Conservation (phyloP, 2,888 invertebrate genomes). For the Andrena trimmerana region DNA sequence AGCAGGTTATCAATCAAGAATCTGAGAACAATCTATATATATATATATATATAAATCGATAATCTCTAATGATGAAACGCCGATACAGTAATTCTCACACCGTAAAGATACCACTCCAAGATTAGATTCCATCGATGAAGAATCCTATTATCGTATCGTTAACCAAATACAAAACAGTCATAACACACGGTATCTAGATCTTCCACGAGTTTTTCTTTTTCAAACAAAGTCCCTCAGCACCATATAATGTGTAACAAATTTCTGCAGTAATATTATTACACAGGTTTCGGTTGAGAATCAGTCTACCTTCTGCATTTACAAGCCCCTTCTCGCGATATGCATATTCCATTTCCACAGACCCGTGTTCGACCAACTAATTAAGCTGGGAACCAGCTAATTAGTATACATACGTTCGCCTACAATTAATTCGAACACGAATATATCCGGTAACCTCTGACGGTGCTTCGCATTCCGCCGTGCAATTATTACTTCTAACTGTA, state of each 20-base stretch:
- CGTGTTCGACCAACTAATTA: constrained; percentile 31
- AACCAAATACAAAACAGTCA: background rate
- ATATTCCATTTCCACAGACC: constrained; percentile 22
- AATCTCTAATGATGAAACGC: background rate
- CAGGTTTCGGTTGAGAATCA: background rate
- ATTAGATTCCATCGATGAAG: background rate
- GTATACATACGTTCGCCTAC: background rate
- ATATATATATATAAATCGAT: background rate
- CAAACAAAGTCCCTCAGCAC: background rate
- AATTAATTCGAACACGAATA: constrained; percentile 24
- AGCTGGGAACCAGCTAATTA: constrained; percentile 36
- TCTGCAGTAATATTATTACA: background rate
- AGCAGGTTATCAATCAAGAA: no score
- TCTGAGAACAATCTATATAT: no score
- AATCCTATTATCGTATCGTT: background rate
- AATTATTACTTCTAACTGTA: constrained; percentile 6
- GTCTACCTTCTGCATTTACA: background rate
- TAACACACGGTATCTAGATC: background rate
- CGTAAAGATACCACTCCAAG: background rate
- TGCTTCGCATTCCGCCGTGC: background rate
- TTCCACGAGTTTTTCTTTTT: background rate
- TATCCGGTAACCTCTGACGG: background rate
- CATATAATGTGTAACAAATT: background rate
- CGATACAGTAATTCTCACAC: no score
- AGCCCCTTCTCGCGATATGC: constrained; percentile 3